Evolutionary conservation across 30 jellyfish, hydroid and myxozoan genomes (phyloP).

Genomic region (Pelagia noctiluca): DNA sequence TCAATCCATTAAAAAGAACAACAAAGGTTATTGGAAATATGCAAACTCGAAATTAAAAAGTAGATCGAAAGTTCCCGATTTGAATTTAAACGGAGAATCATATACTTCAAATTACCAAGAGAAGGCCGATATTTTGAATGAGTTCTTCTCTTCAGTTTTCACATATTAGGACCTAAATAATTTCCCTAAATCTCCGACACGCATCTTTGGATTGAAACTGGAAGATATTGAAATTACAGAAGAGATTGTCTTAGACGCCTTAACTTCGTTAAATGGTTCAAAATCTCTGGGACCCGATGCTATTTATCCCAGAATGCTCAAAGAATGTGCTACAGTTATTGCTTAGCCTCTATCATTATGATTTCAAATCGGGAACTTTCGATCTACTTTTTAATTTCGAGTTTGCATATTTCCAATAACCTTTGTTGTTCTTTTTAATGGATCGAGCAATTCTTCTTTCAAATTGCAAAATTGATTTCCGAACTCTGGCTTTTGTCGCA

Average conservation of each 20-base stretch:
- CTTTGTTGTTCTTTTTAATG: slow-evolving; percentile 3
- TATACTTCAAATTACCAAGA: slow-evolving; percentile 18
- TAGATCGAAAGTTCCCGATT: slow-evolving; percentile 17
- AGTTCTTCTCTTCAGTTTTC: slow-evolving; percentile 35
- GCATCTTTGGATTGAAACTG: slow-evolving; percentile 2
- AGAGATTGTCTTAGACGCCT: slow-evolving; percentile 8
- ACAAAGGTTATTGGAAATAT: slow-evolving; percentile 17
- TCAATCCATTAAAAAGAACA: slow-evolving; percentile 3
- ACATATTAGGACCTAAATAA: slow-evolving; percentile 25
- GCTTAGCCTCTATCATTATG: slow-evolving; percentile 2
- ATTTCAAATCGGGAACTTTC: slow-evolving; percentile 15
- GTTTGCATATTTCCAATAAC: slow-evolving; percentile 30
- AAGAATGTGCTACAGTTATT: slow-evolving; percentile 21
- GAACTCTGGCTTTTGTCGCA: neutral
- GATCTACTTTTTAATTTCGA: slow-evolving; percentile 21
- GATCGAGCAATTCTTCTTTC: slow-evolving; percentile 14
- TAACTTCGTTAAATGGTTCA: slow-evolving; percentile 12
- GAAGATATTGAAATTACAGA: slow-evolving; percentile 16
- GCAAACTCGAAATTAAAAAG: slow-evolving; percentile 30
- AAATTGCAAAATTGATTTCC: slow-evolving; percentile 5
- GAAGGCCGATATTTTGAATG: slow-evolving; percentile 29
- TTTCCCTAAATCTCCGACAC: slow-evolving; percentile 13
- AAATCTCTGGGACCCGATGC: slow-evolving; percentile 30
- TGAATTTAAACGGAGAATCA: slow-evolving; percentile 6
- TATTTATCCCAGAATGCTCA: slow-evolving; percentile 17